Evolutionary conservation across 2,888 invertebrate genomes (phyloP).

Genomic region (Branchipolynoe longqiensis): DNA sequence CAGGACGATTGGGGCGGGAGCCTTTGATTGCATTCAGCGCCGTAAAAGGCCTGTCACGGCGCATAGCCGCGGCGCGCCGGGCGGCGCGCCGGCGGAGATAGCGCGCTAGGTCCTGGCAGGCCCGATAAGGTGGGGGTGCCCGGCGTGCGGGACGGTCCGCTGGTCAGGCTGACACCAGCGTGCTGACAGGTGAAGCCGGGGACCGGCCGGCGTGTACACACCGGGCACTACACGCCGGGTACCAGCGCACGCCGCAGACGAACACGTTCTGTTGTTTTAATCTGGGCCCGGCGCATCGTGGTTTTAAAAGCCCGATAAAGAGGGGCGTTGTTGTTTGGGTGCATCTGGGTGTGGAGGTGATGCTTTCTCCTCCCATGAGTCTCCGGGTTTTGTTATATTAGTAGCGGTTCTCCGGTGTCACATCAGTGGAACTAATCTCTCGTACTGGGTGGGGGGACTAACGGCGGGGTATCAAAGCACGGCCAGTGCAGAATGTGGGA

Average conservation of each 20-base stretch:
- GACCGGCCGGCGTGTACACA: neutral
- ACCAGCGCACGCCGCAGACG: slow-evolving; percentile 18
- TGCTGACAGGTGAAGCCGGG: slow-evolving; percentile 41
- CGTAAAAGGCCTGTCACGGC: slow-evolving; percentile 43
- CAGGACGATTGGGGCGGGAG: slow-evolving; percentile 28
- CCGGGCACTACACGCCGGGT: slow-evolving; percentile 9
- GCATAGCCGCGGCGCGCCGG: neutral
- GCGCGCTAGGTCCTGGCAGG: neutral
- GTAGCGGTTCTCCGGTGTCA: neutral
- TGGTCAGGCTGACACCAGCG: slow-evolving; percentile 38
- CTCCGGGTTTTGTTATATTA: slow-evolving; percentile 26
- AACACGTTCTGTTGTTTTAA: slow-evolving; percentile 42
- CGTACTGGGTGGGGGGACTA: too few relatives aligned
- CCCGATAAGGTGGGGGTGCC: slow-evolving; percentile 33
- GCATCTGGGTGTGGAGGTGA: too few relatives aligned
- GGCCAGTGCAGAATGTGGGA: too few relatives aligned
- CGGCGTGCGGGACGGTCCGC: slow-evolving; percentile 1
- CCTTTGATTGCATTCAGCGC: slow-evolving; percentile 44
- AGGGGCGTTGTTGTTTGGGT: slow-evolving; percentile 7
- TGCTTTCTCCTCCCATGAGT: too few relatives aligned
- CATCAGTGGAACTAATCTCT: slow-evolving; percentile 1
- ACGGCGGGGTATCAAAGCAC: too few relatives aligned
- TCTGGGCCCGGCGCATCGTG: slow-evolving; percentile 1
- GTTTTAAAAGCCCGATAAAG: slow-evolving; percentile 25
- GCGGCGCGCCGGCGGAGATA: slow-evolving; percentile 16